A percentile compares a stretch with the other conserved stretches of the same genome.
phyloP scores from a whole-genome alignment of 1,140 invertebrate species.

The Acromyrmex charruanus region DNA sequence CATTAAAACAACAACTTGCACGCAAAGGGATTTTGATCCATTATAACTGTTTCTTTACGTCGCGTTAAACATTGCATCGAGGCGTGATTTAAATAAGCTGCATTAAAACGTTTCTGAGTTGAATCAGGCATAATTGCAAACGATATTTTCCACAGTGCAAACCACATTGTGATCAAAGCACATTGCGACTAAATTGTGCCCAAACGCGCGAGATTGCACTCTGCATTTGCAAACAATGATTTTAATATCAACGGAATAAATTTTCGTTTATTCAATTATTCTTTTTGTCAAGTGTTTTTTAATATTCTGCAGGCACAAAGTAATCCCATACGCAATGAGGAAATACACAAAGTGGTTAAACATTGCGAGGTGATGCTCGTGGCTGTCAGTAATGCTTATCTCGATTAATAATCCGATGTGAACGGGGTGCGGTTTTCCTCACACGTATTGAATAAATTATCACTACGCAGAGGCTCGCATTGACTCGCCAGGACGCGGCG shows the following conservation, averaged over 20 bases:
- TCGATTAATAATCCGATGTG: slow-evolving; percentile 40
- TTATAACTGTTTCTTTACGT: slow-evolving; percentile 21
- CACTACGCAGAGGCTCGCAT: slow-evolving; percentile 36
- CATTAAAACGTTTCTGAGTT: slow-evolving; percentile 1
- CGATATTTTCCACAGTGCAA: neutral
- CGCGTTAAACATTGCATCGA: neutral
- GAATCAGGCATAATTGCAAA: slow-evolving; percentile 22
- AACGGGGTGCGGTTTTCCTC: slow-evolving; percentile 44
- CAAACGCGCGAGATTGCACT: neutral
- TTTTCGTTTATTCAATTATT: neutral
- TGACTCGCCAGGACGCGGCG: neutral
- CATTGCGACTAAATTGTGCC: neutral
- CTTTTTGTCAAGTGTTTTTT: neutral
- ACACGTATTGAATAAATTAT: slow-evolving; percentile 58
- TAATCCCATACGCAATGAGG: neutral
- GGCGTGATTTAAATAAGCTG: neutral
- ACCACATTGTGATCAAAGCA: neutral
- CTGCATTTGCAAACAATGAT: neutral
- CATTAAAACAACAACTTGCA: slow-evolving; percentile 44
- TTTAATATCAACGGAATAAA: neutral
- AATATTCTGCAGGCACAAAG: neutral
- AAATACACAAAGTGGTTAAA: neutral
- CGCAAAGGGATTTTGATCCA: slow-evolving; percentile 14
- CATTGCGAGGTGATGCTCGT: neutral
- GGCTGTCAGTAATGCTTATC: neutral